phyloP scores from a whole-genome alignment of 1,140 invertebrate genomes.

The Yoshiicerus persimilis region DNA sequence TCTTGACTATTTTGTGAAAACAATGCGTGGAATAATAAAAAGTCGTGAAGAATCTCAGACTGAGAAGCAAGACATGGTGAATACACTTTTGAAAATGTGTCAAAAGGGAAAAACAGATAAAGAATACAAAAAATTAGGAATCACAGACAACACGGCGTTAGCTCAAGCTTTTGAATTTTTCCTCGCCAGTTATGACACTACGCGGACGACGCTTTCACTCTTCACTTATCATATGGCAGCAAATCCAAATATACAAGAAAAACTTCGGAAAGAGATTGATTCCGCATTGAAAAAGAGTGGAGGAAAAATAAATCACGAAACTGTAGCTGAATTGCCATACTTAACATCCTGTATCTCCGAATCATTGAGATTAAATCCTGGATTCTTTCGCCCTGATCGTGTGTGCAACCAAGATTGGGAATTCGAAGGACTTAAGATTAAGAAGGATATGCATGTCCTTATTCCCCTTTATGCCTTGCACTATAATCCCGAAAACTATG shows the following conservation, averaged over 20 bases:
- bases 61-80: background rate
- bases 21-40: background rate
- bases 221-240: conserved; percentile 41
- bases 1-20: background rate
- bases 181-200: conserved; percentile 45
- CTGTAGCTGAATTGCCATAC: too few relatives aligned
- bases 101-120: background rate
- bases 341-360: conserved; percentile 44
- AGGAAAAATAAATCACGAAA: too few relatives aligned
- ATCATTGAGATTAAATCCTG: conserved; percentile 30
- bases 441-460: conserved; percentile 55
- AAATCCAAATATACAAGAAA: conserved; percentile 45
- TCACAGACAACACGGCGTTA: conserved; percentile 39
- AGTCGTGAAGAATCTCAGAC: background rate
- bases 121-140: conserved; percentile 30
- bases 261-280: conserved; percentile 47
- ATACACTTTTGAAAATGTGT: background rate
- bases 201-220: conserved; percentile 45
- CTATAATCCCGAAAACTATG: conserved; percentile 57
- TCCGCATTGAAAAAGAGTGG: conserved; percentile 26
- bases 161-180: conserved; percentile 49
- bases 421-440: conserved; percentile 47
- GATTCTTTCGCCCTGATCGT: conserved; percentile 23
- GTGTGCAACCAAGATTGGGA: conserved; percentile 53
- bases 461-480: conserved; percentile 60